phyloP scores from a whole-genome alignment of 2,113 vertebrate genomes.

The Dunckerocampus dactyliophorus region DNA sequence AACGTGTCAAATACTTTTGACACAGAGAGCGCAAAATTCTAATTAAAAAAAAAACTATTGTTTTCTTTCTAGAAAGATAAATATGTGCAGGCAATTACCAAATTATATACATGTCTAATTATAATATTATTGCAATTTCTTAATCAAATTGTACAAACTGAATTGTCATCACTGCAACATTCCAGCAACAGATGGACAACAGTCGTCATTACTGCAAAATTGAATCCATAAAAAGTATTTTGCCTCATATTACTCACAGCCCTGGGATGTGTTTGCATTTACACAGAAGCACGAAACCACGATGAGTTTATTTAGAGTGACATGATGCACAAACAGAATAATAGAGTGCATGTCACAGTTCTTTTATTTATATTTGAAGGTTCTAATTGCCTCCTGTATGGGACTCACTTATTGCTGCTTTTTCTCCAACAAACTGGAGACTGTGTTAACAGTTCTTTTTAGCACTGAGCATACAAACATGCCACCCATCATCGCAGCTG shows the following conservation, averaged over 20 bases:
- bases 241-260: too few species aligned
- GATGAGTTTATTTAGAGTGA: conserved; percentile 29
- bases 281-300: conserved; percentile 10
- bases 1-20: too few species aligned
- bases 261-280: conserved; percentile 19
- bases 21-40: too few species aligned
- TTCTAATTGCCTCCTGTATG: conserved; percentile 49
- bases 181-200: too few species aligned
- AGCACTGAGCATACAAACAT: neutral
- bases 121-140: too few species aligned
- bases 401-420: conserved; percentile 32
- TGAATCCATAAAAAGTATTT: too few species aligned
- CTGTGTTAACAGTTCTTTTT: too few species aligned
- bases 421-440: neutral
- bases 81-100: too few species aligned
- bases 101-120: too few species aligned
- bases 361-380: conserved; percentile 52
- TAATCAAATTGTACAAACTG: neutral
- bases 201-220: too few species aligned
- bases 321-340: conserved; percentile 32
- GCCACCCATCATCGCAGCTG: neutral
- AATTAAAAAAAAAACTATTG: too few species aligned
- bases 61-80: too few species aligned
- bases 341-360: conserved; percentile 21
- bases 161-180: neutral